phyloP scores from a whole-genome alignment of 2,888 invertebrate species.

The Macrosiphum euphorbiae region DNA sequence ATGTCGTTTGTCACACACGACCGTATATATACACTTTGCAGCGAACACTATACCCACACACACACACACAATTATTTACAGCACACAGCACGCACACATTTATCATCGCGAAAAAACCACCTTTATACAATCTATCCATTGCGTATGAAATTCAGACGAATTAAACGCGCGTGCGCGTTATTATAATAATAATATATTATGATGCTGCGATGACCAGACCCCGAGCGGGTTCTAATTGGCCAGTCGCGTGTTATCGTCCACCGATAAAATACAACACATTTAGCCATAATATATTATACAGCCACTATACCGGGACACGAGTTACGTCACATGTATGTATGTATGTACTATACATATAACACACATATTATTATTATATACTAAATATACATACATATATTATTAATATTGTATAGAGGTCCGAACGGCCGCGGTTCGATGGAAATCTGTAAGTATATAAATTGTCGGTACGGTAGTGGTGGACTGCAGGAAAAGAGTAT shows the following conservation, averaged over 20 bases:
- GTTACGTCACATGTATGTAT: background rate
- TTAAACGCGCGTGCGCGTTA: background rate
- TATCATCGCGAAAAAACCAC: constrained; percentile 4
- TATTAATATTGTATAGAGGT: background rate
- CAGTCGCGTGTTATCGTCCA: background rate
- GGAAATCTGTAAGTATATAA: constrained; percentile 53
- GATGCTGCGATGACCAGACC: background rate
- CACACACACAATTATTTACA: background rate
- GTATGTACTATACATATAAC: background rate
- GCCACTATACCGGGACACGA: background rate
- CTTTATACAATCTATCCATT: background rate
- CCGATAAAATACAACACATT: background rate
- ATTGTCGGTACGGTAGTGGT: background rate
- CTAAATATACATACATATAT: background rate
- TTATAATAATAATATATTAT: constrained; percentile 11
- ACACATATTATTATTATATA: background rate
- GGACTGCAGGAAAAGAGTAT: constrained; percentile 33
- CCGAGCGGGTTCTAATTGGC: background rate
- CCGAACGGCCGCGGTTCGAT: background rate
- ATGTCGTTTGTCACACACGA: constrained; percentile 52
- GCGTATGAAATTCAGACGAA: constrained; percentile 11
- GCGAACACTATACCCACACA: background rate
- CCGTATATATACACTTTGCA: background rate
- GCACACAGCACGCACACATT: background rate
- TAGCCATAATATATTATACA: background rate